Conservation (phyloP, 2,797 vertebrate genomes). For the Allobates femoralis region DNA sequence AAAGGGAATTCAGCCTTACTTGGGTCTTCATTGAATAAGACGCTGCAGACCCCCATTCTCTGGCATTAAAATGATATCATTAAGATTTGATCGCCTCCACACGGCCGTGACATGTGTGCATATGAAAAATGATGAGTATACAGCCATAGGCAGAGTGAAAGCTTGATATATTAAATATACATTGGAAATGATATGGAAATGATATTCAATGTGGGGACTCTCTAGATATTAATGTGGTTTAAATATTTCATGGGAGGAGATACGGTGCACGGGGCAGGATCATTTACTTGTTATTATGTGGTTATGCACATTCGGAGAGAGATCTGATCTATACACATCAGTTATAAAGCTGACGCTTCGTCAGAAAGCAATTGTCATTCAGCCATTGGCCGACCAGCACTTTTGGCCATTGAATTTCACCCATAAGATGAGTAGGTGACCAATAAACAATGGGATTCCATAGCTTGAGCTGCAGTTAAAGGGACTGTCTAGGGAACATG, state of each 20-base stretch:
- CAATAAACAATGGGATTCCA: neutral
- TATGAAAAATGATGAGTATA: constrained; percentile 7
- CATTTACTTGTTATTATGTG: neutral
- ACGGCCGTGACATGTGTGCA: neutral
- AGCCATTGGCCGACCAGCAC: neutral
- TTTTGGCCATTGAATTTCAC: neutral
- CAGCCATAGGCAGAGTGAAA: neutral
- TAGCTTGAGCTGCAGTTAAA: neutral
- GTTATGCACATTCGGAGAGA: neutral
- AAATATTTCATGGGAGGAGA: constrained; percentile 14
- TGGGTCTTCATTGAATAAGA: neutral
- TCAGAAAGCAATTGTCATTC: neutral
- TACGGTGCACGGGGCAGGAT: neutral
- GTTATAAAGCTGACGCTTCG: neutral
- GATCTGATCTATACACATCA: neutral
- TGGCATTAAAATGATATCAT: neutral
- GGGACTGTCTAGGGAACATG: neutral
- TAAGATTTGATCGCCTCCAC: constrained; percentile 13
- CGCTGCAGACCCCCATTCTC: neutral
- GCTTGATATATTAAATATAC: constrained; percentile 11
- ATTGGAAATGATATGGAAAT: constrained; percentile 29
- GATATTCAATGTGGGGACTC: constrained; percentile 43
- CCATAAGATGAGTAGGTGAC: neutral
- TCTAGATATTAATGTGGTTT: constrained; percentile 63
- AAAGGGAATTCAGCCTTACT: neutral